Conservation (phyloP, 2,113 vertebrate genomes). For the Colius striatus region DNA sequence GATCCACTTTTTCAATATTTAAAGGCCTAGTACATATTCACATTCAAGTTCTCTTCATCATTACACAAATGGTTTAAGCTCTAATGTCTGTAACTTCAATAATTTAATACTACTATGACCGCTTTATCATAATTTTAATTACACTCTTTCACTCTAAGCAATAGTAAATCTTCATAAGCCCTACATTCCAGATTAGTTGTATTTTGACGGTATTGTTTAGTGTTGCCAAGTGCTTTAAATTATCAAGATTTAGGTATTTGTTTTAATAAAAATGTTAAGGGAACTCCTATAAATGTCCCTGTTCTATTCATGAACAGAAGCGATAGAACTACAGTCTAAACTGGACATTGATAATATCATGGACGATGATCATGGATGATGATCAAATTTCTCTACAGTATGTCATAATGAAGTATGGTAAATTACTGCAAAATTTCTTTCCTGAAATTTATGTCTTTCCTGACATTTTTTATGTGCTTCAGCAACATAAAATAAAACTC, state of each 20-base stretch:
- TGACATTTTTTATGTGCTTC: no score
- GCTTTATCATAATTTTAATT: not conserved
- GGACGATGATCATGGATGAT: not conserved
- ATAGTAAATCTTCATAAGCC: not conserved
- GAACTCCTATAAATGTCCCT: not conserved
- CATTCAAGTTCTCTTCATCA: not conserved
- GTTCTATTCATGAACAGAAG: not conserved
- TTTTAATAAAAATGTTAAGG: not conserved
- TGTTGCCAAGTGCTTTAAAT: not conserved
- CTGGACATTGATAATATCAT: not conserved
- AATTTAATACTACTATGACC: not conserved
- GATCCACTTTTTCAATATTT: not conserved
- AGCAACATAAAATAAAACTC: not conserved
- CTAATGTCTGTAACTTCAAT: not conserved
- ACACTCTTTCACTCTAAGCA: not conserved
- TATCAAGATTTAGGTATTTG: not conserved
- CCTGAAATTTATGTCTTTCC: no score
- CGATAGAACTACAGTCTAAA: not conserved
- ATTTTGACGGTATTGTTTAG: not conserved
- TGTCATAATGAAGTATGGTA: not conserved
- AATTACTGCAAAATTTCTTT: not conserved
- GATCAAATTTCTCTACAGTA: not conserved
- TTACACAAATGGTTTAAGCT: not conserved
- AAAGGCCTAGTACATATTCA: not conserved
- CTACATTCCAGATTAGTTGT: not conserved